These are phyloP conservation scores for Acanthochromis polyacanthus DNA, from an alignment of 2,113 vertebrate genomes.

Conservation along the genomic window DNA sequence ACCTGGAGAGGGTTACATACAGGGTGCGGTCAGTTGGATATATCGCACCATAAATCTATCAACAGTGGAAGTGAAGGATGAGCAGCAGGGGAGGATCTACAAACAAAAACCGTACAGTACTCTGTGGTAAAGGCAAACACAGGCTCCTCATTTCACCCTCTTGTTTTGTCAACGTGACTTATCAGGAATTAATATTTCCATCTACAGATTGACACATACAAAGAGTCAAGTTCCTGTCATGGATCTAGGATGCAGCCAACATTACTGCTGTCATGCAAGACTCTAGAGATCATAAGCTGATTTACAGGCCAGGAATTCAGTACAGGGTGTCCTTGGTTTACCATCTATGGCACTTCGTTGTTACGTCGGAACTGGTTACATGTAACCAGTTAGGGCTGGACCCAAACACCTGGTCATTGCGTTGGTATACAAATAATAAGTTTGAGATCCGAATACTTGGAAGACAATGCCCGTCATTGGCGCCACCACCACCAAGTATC, in stretches of 20 bases:
- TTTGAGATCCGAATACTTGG: no score
- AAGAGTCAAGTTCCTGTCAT: slow-evolving; percentile 5
- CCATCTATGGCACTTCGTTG: no score
- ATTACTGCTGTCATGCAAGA: slow-evolving; percentile 1
- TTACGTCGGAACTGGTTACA: no score
- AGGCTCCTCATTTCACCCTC: not conserved
- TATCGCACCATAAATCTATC: not conserved
- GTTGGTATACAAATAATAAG: no score
- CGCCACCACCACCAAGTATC: no score
- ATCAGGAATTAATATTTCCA: slow-evolving; percentile 30
- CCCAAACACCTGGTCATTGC: no score
- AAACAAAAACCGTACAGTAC: slow-evolving; percentile 22
- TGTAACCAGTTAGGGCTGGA: no score
- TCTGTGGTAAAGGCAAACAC: slow-evolving; percentile 1
- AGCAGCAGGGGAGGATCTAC: slow-evolving; percentile 10
- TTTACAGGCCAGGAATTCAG: slow-evolving; percentile 8
- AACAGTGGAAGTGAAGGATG: not conserved
- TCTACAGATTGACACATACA: not conserved
- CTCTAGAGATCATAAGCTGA: slow-evolving; percentile 27
- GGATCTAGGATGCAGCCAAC: not conserved
- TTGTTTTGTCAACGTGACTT: not conserved
- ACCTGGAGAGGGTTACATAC: not conserved
- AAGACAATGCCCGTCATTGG: no score
- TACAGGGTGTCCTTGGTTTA: no score
- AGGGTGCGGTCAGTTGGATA: slow-evolving; percentile 1